phyloP scores from a whole-genome alignment of 1,140 invertebrate genomes.

The Odontomachus brunneus region DNA sequence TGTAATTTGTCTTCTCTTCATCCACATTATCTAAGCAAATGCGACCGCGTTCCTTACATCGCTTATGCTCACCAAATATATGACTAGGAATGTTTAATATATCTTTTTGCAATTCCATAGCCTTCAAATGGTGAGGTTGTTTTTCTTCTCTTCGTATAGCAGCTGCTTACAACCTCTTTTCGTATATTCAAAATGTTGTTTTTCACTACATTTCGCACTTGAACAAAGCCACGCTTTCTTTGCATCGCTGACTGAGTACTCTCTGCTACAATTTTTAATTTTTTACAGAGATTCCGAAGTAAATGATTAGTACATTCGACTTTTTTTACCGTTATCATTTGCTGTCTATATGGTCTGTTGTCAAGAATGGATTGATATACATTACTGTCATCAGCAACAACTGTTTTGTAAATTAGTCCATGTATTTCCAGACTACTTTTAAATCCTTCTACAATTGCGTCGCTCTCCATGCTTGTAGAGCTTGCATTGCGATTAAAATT shows the following conservation, averaged over 20 bases:
- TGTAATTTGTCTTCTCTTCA: neutral
- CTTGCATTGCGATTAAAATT: too few relatives aligned
- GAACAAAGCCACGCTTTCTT: neutral
- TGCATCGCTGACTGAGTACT: neutral
- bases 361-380: too few relatives aligned
- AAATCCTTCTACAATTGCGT: too few relatives aligned
- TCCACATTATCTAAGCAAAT: neutral
- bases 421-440: too few relatives aligned
- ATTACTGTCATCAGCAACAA: too few relatives aligned
- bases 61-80: slow-evolving; percentile 1
- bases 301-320: slow-evolving; percentile 9
- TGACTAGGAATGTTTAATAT: slow-evolving; percentile 8
- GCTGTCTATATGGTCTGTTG: too few relatives aligned
- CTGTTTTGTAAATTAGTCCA: too few relatives aligned
- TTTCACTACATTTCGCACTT: slow-evolving; percentile 1
- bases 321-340: neutral
- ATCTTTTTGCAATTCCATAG: slow-evolving; percentile 4
- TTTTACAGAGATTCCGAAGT: neutral
- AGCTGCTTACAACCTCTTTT: too few relatives aligned
- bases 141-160: neutral
- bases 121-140: neutral
- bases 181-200: neutral
- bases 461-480: too few relatives aligned
- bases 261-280: neutral
- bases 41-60: neutral